Conservation (phyloP, 2,797 vertebrate genomes). For the Ctenosaura bakeri region DNA sequence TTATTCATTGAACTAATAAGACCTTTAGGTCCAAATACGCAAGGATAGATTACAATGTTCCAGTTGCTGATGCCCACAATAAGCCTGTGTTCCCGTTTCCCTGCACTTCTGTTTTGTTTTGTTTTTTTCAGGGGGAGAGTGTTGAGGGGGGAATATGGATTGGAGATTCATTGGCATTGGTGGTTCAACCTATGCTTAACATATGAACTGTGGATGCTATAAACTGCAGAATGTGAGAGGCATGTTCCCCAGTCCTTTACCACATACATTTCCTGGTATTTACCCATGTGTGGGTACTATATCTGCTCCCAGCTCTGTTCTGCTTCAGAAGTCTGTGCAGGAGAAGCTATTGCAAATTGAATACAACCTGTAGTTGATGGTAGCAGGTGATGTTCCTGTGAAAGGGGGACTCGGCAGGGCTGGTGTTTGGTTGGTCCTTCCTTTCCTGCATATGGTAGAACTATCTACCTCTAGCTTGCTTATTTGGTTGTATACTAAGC, state of each 20-base stretch:
- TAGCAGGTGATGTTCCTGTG: not conserved
- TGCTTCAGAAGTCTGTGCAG: not conserved
- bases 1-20: constrained; percentile 58
- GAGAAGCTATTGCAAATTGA: not conserved
- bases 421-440: not conserved
- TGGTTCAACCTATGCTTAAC: not conserved
- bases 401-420: not conserved
- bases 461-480: not conserved
- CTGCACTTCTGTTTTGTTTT: not conserved
- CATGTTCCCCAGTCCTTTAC: not conserved
- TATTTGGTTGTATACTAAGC: not conserved
- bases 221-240: not conserved
- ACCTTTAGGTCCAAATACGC: constrained; percentile 40
- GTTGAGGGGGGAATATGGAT: not conserved
- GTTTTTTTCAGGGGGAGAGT: too few species aligned
- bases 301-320: not conserved
- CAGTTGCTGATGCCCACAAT: not conserved
- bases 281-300: not conserved
- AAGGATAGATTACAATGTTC: constrained; percentile 5
- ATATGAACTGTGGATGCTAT: not conserved
- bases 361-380: not conserved
- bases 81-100: fast-evolving
- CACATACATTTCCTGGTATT: not conserved
- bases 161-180: not conserved
- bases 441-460: not conserved